phyloP scores from a whole-genome alignment of 2,113 vertebrate species.

The Choloepus hoffmanni region DNA sequence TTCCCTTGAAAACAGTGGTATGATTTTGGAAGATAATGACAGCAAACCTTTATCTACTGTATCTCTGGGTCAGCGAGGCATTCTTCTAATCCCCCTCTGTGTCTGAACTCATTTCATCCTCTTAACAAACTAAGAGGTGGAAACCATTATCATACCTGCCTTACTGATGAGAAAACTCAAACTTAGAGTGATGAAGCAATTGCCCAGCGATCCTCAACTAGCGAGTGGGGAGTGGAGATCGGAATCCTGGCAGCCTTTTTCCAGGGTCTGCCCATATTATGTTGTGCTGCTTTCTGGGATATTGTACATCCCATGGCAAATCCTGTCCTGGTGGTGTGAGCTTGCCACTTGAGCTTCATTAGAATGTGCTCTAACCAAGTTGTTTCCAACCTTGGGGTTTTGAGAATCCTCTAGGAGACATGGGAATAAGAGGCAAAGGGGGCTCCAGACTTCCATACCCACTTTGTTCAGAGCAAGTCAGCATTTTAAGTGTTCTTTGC shows the following conservation, averaged over 20 bases:
- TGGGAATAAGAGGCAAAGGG: neutral
- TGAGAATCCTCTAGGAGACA: neutral
- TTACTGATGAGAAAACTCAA: neutral
- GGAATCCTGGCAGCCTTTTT: neutral
- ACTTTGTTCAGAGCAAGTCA: neutral
- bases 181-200: neutral
- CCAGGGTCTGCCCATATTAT: neutral
- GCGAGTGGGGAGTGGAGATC: neutral
- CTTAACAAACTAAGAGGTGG: neutral
- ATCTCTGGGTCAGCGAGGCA: neutral
- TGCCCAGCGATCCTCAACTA: neutral
- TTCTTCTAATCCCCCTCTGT: neutral
- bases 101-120: slow-evolving; percentile 20
- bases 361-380: neutral
- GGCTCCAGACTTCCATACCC: neutral
- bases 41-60: neutral
- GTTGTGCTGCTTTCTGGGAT: neutral
- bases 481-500: neutral
- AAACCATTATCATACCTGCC: neutral
- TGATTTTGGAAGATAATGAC: slow-evolving; percentile 15
- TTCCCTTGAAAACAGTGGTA: neutral
- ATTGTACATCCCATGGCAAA: neutral
- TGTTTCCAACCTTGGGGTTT: neutral
- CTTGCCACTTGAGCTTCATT: neutral
- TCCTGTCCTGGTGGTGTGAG: neutral